These are phyloP conservation scores for Sus scrofa DNA, from an alignment of 2,113 vertebrate genomes.

Conservation along the genomic window T2T-Sscrofa CM000829.6:69131501-69132000, in stretches of 20 bases:
- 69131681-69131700: not conserved
- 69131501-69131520: not conserved
- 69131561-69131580: not conserved
- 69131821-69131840: not conserved
- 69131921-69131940: not conserved
- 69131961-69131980: not conserved
- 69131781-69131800: not conserved
- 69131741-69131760: not conserved
- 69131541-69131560: not conserved
- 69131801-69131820: not conserved
- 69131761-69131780: not conserved
- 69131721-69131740: not conserved
- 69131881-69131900: not conserved
- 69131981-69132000: not conserved
- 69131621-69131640: not conserved
- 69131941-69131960: not conserved
- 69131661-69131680: slow-evolving; percentile 30
- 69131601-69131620: not conserved
- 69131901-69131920: slow-evolving; percentile 29
- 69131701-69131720: not conserved
- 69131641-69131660: not conserved
- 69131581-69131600: not conserved
- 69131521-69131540: not conserved
- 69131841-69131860: not conserved
- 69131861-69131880: not conserved